These are phyloP conservation scores for Hypothenemus hampei DNA, from an alignment of 1,140 invertebrate species.

Conservation along the genomic window DNA sequence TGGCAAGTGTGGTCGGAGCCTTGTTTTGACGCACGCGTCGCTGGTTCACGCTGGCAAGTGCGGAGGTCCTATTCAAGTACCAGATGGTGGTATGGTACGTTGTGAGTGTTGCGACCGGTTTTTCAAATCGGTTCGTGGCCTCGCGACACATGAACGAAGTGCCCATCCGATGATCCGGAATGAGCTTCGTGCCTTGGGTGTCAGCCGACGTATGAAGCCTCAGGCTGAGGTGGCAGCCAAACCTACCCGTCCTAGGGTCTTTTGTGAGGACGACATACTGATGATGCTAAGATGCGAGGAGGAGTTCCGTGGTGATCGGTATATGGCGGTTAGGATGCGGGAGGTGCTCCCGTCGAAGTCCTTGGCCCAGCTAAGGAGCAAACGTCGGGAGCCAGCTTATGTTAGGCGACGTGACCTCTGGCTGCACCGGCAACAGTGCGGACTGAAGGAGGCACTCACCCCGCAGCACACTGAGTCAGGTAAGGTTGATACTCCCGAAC, in stretches of 20 bases:
- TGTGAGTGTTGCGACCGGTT: no score
- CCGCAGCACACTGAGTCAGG: no score
- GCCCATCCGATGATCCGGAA: not conserved
- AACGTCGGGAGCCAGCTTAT: not conserved
- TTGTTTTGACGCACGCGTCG: no score
- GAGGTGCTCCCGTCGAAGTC: not conserved
- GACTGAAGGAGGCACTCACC: no score
- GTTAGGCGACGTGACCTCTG: not conserved
- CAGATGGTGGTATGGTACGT: no score
- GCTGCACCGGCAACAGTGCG: no score
- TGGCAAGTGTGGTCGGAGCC: no score
- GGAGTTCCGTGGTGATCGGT: not conserved
- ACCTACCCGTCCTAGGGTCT: not conserved
- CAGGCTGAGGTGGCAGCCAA: not conserved
- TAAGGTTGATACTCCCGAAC: no score
- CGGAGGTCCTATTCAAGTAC: no score
- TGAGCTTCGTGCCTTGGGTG: not conserved
- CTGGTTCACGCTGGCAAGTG: no score
- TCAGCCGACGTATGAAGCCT: not conserved
- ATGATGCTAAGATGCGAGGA: not conserved
- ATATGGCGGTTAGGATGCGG: not conserved
- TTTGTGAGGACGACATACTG: not conserved
- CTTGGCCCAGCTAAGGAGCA: not conserved
- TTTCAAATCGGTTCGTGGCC: not conserved
- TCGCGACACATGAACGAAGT: not conserved